Percentiles rank a stretch among this genome's conserved stretches.
phyloP scores from a whole-genome alignment of 2,797 vertebrate species.

The Acanthis flammea region DNA sequence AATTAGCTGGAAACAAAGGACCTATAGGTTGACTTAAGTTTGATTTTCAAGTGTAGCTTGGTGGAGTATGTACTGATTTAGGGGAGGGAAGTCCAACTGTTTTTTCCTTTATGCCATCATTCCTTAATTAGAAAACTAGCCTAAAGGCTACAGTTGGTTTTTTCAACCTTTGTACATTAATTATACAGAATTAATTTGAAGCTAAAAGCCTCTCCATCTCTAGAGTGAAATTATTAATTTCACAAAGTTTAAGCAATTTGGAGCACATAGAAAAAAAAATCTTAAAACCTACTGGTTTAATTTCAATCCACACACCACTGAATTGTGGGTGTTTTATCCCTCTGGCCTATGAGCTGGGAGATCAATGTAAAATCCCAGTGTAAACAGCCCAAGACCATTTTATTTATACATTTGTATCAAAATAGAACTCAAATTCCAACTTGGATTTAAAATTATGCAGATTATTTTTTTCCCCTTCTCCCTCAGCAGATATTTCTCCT shows the following conservation, averaged over 20 bases:
- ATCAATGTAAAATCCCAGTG: not conserved
- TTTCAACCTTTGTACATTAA: not conserved
- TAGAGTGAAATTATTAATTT: not conserved
- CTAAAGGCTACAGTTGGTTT: not conserved
- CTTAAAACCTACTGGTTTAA: not conserved
- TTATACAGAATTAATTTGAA: not conserved
- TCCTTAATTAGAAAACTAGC: not conserved
- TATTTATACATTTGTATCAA: conserved; percentile 20
- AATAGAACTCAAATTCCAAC: not conserved
- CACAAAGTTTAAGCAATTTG: not conserved
- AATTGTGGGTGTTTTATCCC: not conserved
- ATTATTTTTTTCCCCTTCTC: not conserved
- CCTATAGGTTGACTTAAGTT: not conserved
- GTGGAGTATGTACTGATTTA: not conserved
- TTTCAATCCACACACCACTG: not conserved
- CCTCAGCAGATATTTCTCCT: not conserved
- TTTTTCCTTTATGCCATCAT: not conserved
- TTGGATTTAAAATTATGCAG: conserved; percentile 6
- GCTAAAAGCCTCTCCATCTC: not conserved
- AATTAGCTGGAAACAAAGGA: conserved; percentile 35
- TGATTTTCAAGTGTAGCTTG: conserved; percentile 1
- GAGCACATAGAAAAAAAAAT: not conserved
- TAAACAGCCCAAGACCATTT: not conserved
- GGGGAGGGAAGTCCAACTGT: not conserved
- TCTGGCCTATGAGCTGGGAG: not conserved